Base-by-base conservation (phyloP, 1,140 invertebrate genomes). In the Zaprionus lachaisei region DNA sequence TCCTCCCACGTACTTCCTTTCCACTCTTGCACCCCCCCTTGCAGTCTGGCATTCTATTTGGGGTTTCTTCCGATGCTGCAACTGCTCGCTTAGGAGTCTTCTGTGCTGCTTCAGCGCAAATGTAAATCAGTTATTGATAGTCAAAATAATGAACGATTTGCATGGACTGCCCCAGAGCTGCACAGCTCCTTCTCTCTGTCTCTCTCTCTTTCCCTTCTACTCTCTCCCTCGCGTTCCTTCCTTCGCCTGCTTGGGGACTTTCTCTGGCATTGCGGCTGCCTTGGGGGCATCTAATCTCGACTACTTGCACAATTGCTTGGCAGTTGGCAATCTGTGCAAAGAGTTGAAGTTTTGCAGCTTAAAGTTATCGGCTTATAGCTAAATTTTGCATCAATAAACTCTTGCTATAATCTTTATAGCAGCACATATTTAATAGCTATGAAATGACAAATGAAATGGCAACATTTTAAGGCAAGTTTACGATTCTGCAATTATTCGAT, bases 121-220 rank as follows among this genome's bases (percentile, higher is more conserved):
- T 90, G 81, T 80, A 90, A 90, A 90, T 90, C 82, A 90, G 85
- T 85, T 85, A 90, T 90, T 90, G 85, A 90, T 90, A 85, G 71
- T 79, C 76, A 41, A 79, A 80, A 83, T 90, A 81, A 84, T 90
- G 81, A 81, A 81, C 79, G 77, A 80, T 90, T 85, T 81, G 80
- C 78, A 57, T 77, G 44, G 72, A 70, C 66, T 57, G 47, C 34
- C 65, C 9, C 51, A 57, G 49, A 65, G 49, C 20, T 38, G 5
- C 26, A 9, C 26, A 4, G 17, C 44, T 47, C 14, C 47, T 17
- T 3, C 22, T 24, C 31, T 37, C 15, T 17, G 0, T 38, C 9
- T 17, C 9, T 26, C 20, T 24, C 4, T 37, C 28, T 11, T 31
- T 24, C 47, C 20, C 20, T 22, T 2, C 20, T 22, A 9, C 20